Percentiles rank a stretch among this genome's conserved stretches.
phyloP scores from a whole-genome alignment of 1,140 invertebrate species.

The Bradysia coprophila region DNA sequence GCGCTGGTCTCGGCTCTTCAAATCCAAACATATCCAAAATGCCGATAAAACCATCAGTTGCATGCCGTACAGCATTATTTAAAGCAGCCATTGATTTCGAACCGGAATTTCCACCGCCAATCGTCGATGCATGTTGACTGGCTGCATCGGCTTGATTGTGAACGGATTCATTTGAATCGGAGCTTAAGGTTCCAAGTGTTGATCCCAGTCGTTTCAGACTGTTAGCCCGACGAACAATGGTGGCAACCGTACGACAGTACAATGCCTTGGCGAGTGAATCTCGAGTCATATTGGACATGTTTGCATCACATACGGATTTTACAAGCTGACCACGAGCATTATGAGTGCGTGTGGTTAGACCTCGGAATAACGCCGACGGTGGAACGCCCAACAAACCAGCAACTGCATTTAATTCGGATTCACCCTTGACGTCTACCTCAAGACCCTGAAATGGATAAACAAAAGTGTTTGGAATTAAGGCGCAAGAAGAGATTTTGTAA shows the following conservation, averaged over 20 bases:
- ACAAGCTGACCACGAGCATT: constrained; percentile 66
- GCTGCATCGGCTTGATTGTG: constrained; percentile 71
- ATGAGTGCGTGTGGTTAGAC: constrained; percentile 67
- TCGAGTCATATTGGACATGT: constrained; percentile 68
- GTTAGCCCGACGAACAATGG: constrained; percentile 80
- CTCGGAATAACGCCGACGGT: constrained; percentile 52
- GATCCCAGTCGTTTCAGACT: constrained; percentile 76
- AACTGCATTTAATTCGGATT: constrained; percentile 62
- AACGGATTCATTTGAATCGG: constrained; percentile 79
- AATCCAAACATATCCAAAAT: constrained; percentile 94
- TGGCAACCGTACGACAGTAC: constrained; percentile 87
- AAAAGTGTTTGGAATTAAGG: too few species aligned
- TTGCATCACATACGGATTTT: constrained; percentile 64
- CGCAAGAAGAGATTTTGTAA: too few species aligned
- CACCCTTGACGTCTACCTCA: constrained; percentile 56
- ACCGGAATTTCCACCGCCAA: constrained; percentile 55
- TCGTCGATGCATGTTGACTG: constrained; percentile 72
- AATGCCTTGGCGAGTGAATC: constrained; percentile 83
- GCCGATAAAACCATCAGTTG: constrained; percentile 88
- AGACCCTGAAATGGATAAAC: constrained; percentile 24
- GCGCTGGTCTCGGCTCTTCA: constrained; percentile 76
- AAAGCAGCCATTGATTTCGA: constrained; percentile 81
- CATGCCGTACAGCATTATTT: constrained; percentile 79
- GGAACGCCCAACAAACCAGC: constrained; percentile 68
- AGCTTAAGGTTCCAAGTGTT: constrained; percentile 71